A percentile compares a stretch with the other conserved stretches of the same genome.
Evolutionary conservation across 2,888 invertebrate species (phyloP).

Genomic region (Agrotis ipsilon): DNA sequence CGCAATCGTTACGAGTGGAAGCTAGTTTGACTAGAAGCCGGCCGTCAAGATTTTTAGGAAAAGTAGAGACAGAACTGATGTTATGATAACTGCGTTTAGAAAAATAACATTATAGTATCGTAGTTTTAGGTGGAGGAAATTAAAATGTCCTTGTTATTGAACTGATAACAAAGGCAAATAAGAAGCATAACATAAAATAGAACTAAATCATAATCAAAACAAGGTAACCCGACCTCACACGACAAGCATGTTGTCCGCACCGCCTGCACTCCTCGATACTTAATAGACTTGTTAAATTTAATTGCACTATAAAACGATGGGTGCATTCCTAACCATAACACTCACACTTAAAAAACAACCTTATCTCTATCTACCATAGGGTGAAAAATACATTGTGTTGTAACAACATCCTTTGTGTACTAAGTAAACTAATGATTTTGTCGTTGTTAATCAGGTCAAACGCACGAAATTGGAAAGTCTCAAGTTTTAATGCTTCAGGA

Average conservation of each 20-base stretch:
- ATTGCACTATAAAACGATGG: conserved; percentile 72
- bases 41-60: no score
- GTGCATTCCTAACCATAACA: conserved; percentile 32
- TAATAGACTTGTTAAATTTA: conserved; percentile 73
- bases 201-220: background rate
- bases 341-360: conserved; percentile 34
- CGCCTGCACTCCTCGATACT: conserved; percentile 64
- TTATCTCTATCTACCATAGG: background rate
- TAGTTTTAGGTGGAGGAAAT: background rate
- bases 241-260: conserved; percentile 29
- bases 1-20: no score
- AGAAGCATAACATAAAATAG: background rate
- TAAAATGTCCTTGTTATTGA: background rate
- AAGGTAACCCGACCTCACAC: conserved; percentile 36
- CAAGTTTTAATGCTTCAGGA: conserved; percentile 63
- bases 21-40: no score
- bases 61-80: no score
- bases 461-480: conserved; percentile 67
- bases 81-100: background rate
- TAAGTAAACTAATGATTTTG: conserved; percentile 70
- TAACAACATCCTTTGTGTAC: conserved; percentile 59
- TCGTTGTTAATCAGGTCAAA: conserved; percentile 75
- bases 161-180: background rate
- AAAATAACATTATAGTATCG: background rate
- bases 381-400: conserved; percentile 6